Conservation (phyloP, 2,797 vertebrate species). For the Fistularia commersonii region DNA sequence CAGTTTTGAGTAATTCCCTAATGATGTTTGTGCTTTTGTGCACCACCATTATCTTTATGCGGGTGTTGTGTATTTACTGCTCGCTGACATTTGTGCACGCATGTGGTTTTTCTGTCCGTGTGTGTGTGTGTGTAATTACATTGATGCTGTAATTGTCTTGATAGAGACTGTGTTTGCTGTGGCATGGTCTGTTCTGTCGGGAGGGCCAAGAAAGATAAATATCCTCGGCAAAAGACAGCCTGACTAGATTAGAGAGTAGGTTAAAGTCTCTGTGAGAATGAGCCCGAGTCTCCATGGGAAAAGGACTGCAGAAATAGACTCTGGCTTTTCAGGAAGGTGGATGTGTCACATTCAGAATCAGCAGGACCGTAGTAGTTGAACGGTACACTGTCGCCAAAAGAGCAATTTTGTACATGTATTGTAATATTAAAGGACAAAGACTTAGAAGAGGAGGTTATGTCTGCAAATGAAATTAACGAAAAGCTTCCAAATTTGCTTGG, state of each 20-base stretch:
- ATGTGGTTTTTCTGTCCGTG: slow-evolving; percentile 9
- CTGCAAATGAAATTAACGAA: not conserved
- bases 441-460: not conserved
- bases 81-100: not conserved
- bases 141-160: slow-evolving; percentile 59
- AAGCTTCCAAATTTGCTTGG: too few species aligned
- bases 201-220: slow-evolving; percentile 46
- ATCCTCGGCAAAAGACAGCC: slow-evolving; percentile 34
- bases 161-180: slow-evolving; percentile 57
- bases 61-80: slow-evolving; percentile 5
- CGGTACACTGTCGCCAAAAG: too few species aligned
- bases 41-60: not conserved
- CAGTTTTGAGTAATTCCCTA: slow-evolving; percentile 23
- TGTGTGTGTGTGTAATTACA: slow-evolving; percentile 62
- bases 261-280: slow-evolving; percentile 10
- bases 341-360: not conserved
- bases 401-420: not conserved
- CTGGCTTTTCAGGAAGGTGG: slow-evolving; percentile 28
- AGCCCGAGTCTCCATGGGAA: slow-evolving; percentile 11
- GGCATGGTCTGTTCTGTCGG: slow-evolving; percentile 45
- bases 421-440: not conserved
- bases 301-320: not conserved
- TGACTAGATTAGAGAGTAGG: slow-evolving; percentile 29
- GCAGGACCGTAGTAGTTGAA: too few species aligned
- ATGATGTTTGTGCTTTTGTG: slow-evolving; percentile 25